These are phyloP conservation scores for Sclerodermus sp. DNA, from an alignment of 2,888 invertebrate genomes.

Conservation along the genomic window DNA sequence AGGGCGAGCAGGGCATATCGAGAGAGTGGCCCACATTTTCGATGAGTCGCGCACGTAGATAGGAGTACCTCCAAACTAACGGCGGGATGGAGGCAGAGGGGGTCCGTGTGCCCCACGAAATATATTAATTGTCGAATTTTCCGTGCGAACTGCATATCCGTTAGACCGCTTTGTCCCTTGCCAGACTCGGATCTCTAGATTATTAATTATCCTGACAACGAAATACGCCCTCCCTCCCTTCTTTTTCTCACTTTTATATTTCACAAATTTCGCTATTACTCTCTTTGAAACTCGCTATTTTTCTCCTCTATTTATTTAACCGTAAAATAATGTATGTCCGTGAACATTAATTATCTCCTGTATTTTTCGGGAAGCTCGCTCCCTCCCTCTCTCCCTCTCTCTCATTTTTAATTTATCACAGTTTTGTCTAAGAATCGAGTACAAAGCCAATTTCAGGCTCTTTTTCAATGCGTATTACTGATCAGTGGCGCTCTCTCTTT, in stretches of 20 bases:
- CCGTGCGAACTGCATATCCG: conserved; percentile 41
- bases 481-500: too few species aligned
- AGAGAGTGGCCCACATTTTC: conserved; percentile 26
- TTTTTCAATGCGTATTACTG: too few species aligned
- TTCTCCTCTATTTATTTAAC: too few species aligned
- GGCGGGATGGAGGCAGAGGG: conserved; percentile 2
- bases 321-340: too few species aligned
- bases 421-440: too few species aligned
- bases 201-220: conserved; percentile 34
- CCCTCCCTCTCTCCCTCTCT: too few species aligned
- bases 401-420: too few species aligned
- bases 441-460: too few species aligned
- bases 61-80: neutral
- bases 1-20: conserved; percentile 28
- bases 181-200: conserved; percentile 30
- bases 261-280: neutral
- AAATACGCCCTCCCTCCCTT: conserved; percentile 12
- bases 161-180: conserved; percentile 36
- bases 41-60: neutral
- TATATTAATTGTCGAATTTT: conserved; percentile 52
- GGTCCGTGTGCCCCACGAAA: conserved; percentile 27
- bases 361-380: too few species aligned
- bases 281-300: neutral
- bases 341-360: too few species aligned
- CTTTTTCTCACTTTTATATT: neutral